Evolutionary conservation across 2,888 invertebrate genomes (phyloP), one percentile per base, ranked within the genome.

Genomic region (Osedax frankpressi): DNA sequence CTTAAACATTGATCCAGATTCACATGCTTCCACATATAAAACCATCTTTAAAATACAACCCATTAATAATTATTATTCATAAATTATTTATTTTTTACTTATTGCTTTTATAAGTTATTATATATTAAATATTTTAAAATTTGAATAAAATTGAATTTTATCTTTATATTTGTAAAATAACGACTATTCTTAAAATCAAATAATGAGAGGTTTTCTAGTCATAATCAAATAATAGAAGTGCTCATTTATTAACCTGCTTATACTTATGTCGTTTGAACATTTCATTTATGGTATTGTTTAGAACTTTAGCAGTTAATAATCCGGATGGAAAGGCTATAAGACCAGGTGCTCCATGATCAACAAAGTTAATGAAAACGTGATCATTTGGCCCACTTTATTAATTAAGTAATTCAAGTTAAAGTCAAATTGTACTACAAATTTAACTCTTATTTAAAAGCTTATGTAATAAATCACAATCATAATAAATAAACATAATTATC

Each of bases 1-100:
- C 60, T 86, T 82, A 81, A 89, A 88, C 87, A 89, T 88, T 3
- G 88, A 88, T 25, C 88, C 89, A 44, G 87, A 87, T 78, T 88
- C 87, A 81, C 88, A 88, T 1, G 89, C 88, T 81, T 89, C 89
- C 73, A 89, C 80, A 80, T 88, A 89, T 75, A 89, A 81, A 28
- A 88, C 86, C 82, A 89, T 81, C 86, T 88, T 79, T 19, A 82
- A 75, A 70, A 70, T n/a, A n/a, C n/a, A n/a, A n/a, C n/a, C n/a
- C n/a, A n/a, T n/a, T n/a, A n/a, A n/a, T n/a, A n/a, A n/a, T n/a
- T n/a, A n/a, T n/a, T n/a, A n/a, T n/a, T n/a, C n/a, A n/a, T n/a
- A n/a, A n/a, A n/a, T n/a, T n/a, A n/a, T n/a, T n/a, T n/a, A n/a
- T n/a, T 24, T 24, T 24, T 59, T 59, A 19, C 19, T 14, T 59